Conservation (phyloP, 2,797 vertebrate genomes). For the Hylomyscus alleni region DNA sequence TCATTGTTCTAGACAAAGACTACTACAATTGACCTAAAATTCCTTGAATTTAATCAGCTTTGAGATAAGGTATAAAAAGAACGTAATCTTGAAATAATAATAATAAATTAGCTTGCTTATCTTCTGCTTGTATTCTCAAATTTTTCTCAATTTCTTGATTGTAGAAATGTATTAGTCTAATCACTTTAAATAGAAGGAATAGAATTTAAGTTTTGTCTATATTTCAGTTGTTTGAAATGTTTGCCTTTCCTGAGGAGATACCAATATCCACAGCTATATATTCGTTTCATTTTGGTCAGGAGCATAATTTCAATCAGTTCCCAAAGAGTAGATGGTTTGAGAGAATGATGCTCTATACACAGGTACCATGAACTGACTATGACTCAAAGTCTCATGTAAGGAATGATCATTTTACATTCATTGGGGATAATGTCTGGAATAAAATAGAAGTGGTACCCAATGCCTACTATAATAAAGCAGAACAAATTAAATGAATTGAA, state of each 20-base stretch:
- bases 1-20: conserved; percentile 25
- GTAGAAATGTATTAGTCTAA: conserved; percentile 44
- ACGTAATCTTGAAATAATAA: neutral
- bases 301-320: conserved; percentile 27
- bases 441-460: conserved; percentile 57
- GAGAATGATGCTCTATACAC: neutral
- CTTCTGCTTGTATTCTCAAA: conserved; percentile 1
- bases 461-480: conserved; percentile 61
- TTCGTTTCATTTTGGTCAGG: conserved; percentile 14
- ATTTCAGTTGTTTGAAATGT: conserved; percentile 20
- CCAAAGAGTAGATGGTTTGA: neutral
- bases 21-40: neutral
- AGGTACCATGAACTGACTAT: conserved; percentile 37
- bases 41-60: neutral
- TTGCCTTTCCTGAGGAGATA: neutral
- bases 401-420: conserved; percentile 38
- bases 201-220: neutral
- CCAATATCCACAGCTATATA: neutral
- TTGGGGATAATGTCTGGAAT: conserved; percentile 50
- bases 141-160: conserved; percentile 3
- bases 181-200: neutral
- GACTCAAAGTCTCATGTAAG: conserved; percentile 37
- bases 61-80: conserved; percentile 18
- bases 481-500: conserved; percentile 68
- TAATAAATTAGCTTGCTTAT: neutral